A percentile compares a stretch with the other conserved stretches of the same genome.
Evolutionary conservation across 2,888 invertebrate genomes (phyloP).

Genomic region (Volucella zonaria): DNA sequence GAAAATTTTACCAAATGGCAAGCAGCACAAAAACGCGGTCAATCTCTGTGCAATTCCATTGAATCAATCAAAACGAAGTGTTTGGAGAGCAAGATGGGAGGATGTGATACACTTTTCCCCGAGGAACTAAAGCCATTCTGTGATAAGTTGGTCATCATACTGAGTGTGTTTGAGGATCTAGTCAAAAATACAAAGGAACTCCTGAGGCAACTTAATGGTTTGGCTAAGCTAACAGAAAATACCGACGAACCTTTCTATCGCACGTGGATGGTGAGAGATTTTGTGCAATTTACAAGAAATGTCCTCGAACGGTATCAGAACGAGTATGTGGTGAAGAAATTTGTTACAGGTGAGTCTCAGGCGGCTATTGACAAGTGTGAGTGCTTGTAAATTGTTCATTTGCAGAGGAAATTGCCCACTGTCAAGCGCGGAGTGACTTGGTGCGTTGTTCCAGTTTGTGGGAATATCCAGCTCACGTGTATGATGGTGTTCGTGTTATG

Average conservation of each 20-base stretch:
- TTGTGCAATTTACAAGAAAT: slow-evolving; percentile 76
- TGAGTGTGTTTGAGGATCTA: slow-evolving; percentile 79
- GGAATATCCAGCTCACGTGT: slow-evolving; percentile 79
- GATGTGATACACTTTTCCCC: slow-evolving; percentile 76
- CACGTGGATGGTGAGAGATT: slow-evolving; percentile 79
- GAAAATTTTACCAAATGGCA: slow-evolving; percentile 80
- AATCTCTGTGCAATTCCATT: slow-evolving; percentile 78
- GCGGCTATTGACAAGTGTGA: background rate
- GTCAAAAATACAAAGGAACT: slow-evolving; percentile 76
- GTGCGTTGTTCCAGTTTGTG: slow-evolving; percentile 77
- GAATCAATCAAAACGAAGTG: slow-evolving; percentile 79
- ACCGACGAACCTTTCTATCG: slow-evolving; percentile 77
- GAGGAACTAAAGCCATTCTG: slow-evolving; percentile 76
- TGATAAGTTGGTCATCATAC: slow-evolving; percentile 79
- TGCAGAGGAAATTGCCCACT: slow-evolving; percentile 79
- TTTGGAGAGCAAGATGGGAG: slow-evolving; percentile 71
- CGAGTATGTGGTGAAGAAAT: slow-evolving; percentile 78
- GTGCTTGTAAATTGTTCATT: slow-evolving; percentile 9
- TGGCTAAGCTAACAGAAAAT: slow-evolving; percentile 76
- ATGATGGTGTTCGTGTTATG: slow-evolving; percentile 76
- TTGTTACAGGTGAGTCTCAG: slow-evolving; percentile 78
- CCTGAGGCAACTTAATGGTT: slow-evolving; percentile 77
- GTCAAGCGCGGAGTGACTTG: slow-evolving; percentile 76
- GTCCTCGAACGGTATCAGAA: slow-evolving; percentile 76
- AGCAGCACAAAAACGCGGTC: slow-evolving; percentile 79